Percentiles rank a stretch among this genome's conserved stretches.
Evolutionary conservation across 1,140 invertebrate genomes (phyloP).

Genomic region (Prorops nasuta): DNA sequence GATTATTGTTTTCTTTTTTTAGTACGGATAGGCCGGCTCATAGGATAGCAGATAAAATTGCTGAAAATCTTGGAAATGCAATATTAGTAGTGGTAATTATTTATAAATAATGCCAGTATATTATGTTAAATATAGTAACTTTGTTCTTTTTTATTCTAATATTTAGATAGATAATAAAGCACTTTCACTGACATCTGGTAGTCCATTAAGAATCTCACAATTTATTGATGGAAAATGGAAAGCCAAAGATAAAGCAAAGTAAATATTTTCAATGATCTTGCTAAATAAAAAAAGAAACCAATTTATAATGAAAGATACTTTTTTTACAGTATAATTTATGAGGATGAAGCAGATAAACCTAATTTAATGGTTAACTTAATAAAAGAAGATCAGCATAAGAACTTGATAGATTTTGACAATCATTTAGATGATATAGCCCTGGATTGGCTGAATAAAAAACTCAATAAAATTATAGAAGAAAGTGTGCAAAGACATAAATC

Average conservation of each 20-base stretch:
- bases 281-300: no score
- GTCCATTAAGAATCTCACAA: constrained; percentile 70
- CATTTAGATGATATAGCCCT: constrained; percentile 80
- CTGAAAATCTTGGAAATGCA: constrained; percentile 72
- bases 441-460: constrained; percentile 77
- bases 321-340: constrained; percentile 44
- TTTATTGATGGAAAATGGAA: constrained; percentile 74
- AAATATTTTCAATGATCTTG: constrained; percentile 19
- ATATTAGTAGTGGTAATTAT: constrained; percentile 72
- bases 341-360: constrained; percentile 55
- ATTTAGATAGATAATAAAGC: constrained; percentile 73
- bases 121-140: background rate
- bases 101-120: background rate
- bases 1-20: constrained; percentile 37
- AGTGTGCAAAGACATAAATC: no score
- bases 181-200: constrained; percentile 63
- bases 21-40: constrained; percentile 78
- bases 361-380: constrained; percentile 68
- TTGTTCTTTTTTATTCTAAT: constrained; percentile 8
- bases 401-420: constrained; percentile 87
- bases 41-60: constrained; percentile 85
- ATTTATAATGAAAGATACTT: background rate
- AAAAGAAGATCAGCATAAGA: constrained; percentile 66
- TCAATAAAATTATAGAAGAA: constrained; percentile 62
- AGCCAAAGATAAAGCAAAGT: constrained; percentile 54